phyloP scores from a whole-genome alignment of 2,113 vertebrate species.

The Chitala chitala region DNA sequence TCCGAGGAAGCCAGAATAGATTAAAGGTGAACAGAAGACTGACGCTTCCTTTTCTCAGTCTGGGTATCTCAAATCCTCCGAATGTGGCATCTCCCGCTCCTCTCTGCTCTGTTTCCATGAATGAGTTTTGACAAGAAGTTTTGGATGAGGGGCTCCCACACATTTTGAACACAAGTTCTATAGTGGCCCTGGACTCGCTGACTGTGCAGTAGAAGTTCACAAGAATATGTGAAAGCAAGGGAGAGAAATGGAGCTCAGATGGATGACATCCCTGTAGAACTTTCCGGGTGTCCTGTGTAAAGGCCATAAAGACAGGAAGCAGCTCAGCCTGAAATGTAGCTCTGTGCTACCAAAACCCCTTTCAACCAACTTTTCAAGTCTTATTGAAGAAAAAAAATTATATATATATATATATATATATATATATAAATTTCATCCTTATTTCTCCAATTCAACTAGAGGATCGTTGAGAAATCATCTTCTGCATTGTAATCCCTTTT shows the following conservation, averaged over 20 bases:
- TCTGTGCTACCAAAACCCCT: neutral
- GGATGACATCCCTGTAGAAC: no score
- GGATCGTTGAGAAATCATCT: slow-evolving; percentile 39
- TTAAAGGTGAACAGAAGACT: slow-evolving; percentile 11
- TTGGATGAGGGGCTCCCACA: neutral
- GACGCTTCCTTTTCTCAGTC: slow-evolving; percentile 4
- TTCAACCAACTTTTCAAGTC: slow-evolving; percentile 16
- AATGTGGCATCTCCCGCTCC: neutral
- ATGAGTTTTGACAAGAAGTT: slow-evolving; percentile 1
- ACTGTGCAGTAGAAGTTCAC: no score
- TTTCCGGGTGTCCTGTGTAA: no score
- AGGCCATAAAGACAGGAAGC: no score
- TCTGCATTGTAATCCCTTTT: slow-evolving; percentile 40
- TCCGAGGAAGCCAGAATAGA: slow-evolving; percentile 4
- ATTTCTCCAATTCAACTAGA: slow-evolving; percentile 40
- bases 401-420: no score
- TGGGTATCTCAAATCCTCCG: neutral
- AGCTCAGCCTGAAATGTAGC: neutral
- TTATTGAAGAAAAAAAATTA: slow-evolving; percentile 37
- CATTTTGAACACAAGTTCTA: no score
- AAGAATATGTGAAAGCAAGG: no score
- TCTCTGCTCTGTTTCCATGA: neutral
- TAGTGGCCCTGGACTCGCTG: no score
- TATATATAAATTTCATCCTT: slow-evolving; percentile 45
- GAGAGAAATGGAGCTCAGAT: no score